Conservation (phyloP, 2,888 invertebrate species). For the Diarsia mendica region DNA sequence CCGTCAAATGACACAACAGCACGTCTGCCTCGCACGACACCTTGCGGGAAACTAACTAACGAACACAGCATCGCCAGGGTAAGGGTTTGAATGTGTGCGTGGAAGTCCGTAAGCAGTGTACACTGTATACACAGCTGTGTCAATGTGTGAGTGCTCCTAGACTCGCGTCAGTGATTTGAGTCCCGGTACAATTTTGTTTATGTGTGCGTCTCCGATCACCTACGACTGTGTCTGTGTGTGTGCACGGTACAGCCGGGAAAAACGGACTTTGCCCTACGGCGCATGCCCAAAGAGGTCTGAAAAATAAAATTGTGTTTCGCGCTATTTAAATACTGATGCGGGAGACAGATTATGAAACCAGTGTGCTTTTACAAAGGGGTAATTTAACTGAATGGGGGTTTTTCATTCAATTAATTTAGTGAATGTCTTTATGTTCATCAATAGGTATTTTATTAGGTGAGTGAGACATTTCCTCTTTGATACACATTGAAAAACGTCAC, state of each 20-base stretch:
- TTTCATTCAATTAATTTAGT: constrained; percentile 64
- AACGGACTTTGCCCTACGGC: constrained; percentile 70
- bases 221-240: constrained; percentile 73
- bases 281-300: constrained; percentile 78
- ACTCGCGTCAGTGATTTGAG: constrained; percentile 77
- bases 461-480: constrained; percentile 50
- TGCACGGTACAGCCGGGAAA: constrained; percentile 76
- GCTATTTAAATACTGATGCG: constrained; percentile 80
- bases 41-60: constrained; percentile 77
- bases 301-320: constrained; percentile 80
- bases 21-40: constrained; percentile 63
- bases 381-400: constrained; percentile 68
- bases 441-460: constrained; percentile 59
- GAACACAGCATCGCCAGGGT: constrained; percentile 82
- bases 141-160: constrained; percentile 77
- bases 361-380: constrained; percentile 67
- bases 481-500: constrained; percentile 32
- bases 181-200: constrained; percentile 66
- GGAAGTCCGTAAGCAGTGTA: constrained; percentile 66
- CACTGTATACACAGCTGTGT: constrained; percentile 60
- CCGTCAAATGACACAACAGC: constrained; percentile 40
- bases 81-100: constrained; percentile 76
- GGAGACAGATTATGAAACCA: constrained; percentile 74
- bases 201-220: constrained; percentile 80
- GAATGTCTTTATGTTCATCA: constrained; percentile 55